Evolutionary conservation across 2,888 invertebrate species (phyloP), one percentile per base, ranked within the genome.

Genomic region (Eupithecia subumbrata): DNA sequence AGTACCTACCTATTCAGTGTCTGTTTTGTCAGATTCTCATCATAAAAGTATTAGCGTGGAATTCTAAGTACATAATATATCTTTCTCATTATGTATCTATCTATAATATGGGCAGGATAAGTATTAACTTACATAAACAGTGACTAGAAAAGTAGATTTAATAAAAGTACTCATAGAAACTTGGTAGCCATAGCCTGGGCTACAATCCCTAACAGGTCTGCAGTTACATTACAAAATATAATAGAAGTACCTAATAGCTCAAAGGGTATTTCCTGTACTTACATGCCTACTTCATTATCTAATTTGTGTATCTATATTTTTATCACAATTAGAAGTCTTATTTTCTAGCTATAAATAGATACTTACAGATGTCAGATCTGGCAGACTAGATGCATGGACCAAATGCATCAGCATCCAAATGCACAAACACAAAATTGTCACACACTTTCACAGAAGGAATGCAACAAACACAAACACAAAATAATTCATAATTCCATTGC

Each of bases 371-470:
- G 81, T 73, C 82, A 84, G 79, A 82, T 83, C 77, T 78, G 60
- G 74, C 74, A 76, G 74, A 76, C 34, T 69, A 74, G 74, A 75
- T 80, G 81, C 80, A 81, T 79, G 71, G 68, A 72, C 71, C 40
- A 40, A 40, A 82, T 80, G 80, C 85, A 83, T 81, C 83, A 84
- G 85, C 90, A 92, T 91, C 90, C 90, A 85, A 87, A 68, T 43
- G 69, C 64, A 69, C 63, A 48, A 84, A 86, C 81, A 86, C 89
- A 92, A 89, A 90, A 87, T 86, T 84, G 83, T 83, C 85, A 88
- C 87, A 88, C 89, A 92, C 92, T 93, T 93, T 91, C 91, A 90
- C 91, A 85, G 83, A 82, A 81, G 88, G 89, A 91, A 91, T 91
- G 90, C 90, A 91, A 88, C 82, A 85, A 84, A 76, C 84, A 79